A percentile compares a stretch with the other conserved stretches of the same genome.
Conservation (phyloP, 2,797 vertebrate genomes). For the Cetoscarus ocellatus region DNA sequence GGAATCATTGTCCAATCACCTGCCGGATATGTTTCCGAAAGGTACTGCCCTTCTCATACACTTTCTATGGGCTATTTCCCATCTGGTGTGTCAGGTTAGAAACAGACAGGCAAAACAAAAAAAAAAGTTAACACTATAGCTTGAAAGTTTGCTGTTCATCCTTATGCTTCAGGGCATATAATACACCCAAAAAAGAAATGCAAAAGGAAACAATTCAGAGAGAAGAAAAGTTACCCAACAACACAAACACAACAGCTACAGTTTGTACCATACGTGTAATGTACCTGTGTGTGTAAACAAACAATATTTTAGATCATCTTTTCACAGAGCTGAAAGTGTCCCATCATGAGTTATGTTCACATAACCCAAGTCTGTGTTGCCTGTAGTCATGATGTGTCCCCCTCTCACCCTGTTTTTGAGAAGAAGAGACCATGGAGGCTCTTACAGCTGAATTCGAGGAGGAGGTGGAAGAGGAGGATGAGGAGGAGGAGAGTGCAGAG, state of each 20-base stretch:
- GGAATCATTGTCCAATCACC: too few relatives aligned
- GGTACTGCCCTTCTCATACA: too few relatives aligned
- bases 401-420: conserved; percentile 91
- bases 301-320: conserved; percentile 50
- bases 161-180: background rate
- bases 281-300: conserved; percentile 62
- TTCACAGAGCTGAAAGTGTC: conserved; percentile 82
- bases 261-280: conserved; percentile 51
- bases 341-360: conserved; percentile 77
- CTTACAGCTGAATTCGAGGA: conserved; percentile 88
- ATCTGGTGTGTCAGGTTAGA: too few relatives aligned
- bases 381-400: conserved; percentile 91
- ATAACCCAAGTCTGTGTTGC: conserved; percentile 91
- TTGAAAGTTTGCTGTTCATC: too few relatives aligned
- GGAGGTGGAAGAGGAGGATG: conserved; percentile 74
- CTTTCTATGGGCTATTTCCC: too few relatives aligned
- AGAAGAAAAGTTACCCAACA: too few relatives aligned
- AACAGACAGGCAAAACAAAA: background rate
- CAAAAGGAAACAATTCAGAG: background rate
- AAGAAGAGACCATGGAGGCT: conserved; percentile 94
- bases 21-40: too few relatives aligned
- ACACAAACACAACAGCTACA: conserved; percentile 18
- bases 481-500: conserved; percentile 88
- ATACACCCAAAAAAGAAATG: background rate
- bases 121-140: background rate